A percentile compares a stretch with the other conserved stretches of the same genome.
These are phyloP conservation scores for Molorchus minor DNA, from an alignment of 2,888 invertebrate genomes.

Conservation along the genomic window DNA sequence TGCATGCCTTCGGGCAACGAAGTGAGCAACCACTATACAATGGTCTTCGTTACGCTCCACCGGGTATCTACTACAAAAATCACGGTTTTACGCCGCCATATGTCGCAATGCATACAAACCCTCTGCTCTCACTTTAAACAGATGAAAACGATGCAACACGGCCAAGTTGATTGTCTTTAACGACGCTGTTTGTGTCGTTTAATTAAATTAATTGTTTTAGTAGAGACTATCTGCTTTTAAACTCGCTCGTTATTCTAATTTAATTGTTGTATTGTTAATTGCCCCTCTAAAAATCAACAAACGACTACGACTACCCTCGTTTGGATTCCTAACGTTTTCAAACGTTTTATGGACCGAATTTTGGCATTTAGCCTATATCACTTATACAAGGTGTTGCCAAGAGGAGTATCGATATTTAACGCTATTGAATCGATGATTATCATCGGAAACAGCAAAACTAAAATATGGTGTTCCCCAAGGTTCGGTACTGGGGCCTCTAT, in stretches of 20 bases:
- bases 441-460: no score
- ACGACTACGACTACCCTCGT: constrained; percentile 6
- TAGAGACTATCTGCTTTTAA: constrained; percentile 44
- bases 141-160: constrained; percentile 33
- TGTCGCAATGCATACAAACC: constrained; percentile 39
- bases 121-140: constrained; percentile 30
- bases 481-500: no score
- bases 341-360: constrained; percentile 6
- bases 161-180: constrained; percentile 50
- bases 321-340: constrained; percentile 18
- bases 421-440: no score
- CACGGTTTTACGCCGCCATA: constrained; percentile 37
- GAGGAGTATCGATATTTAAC: no score
- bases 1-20: constrained; percentile 34
- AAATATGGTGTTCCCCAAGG: no score
- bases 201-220: constrained; percentile 52
- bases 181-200: constrained; percentile 53
- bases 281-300: constrained; percentile 31
- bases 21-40: constrained; percentile 41
- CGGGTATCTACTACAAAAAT: constrained; percentile 41
- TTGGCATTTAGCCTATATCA: no score
- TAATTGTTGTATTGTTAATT: constrained; percentile 49
- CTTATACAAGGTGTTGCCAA: no score
- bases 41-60: constrained; percentile 40
- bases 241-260: constrained; percentile 50